Base-by-base conservation (phyloP, 2,113 vertebrate species). In the Puma concolor region DNA sequence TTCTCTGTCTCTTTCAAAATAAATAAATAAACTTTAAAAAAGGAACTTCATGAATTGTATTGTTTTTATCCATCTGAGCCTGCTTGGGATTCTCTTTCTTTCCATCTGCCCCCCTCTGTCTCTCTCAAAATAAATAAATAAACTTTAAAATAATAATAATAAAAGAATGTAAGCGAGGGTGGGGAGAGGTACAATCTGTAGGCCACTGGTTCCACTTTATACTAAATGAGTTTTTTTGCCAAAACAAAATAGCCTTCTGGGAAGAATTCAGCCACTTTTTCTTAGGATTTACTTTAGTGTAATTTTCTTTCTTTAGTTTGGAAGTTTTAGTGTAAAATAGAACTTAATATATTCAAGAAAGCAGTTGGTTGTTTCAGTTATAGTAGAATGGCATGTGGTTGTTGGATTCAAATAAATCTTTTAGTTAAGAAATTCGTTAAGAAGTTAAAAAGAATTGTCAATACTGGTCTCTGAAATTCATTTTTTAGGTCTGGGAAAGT, bases 361-460 rank as follows among this genome's bases (percentile, higher is more conserved):
- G 54, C 10, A 60, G 7, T 76, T 29, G 31, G 6, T 87, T 67
- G 14, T 94, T 95, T 83, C 36, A 82, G 7, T 81, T 84, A 27
- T 86, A 76, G 16, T 88, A 96, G 52, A 96, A 84, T 80, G 50
- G 14, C 31, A 94, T 77, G 15, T 83, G 44, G 14, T 95, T 92
- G 31, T 82, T 91, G 74, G 31, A 93, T 79, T 96, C 38, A 88
- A 81, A 60, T 93, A 84, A 66, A 64, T 60, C 21, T 36, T 38
- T 85, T 89, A 79, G 76, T 94, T 92, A 88, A 94, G 48, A 93
- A 83, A 91, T 81, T 69, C 29, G 82, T 96, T 74, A 85, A 76
- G 52, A 92, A 91, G 54, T 74, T 77, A 95, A 93, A 91, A 67
- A 85, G 2, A 82, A 48, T 92, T 94, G 3, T 91, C 21, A 83